A percentile compares a stretch with the other conserved stretches of the same genome.
Conservation (phyloP, 2,797 vertebrate genomes). For the Cossypha caffra region DNA sequence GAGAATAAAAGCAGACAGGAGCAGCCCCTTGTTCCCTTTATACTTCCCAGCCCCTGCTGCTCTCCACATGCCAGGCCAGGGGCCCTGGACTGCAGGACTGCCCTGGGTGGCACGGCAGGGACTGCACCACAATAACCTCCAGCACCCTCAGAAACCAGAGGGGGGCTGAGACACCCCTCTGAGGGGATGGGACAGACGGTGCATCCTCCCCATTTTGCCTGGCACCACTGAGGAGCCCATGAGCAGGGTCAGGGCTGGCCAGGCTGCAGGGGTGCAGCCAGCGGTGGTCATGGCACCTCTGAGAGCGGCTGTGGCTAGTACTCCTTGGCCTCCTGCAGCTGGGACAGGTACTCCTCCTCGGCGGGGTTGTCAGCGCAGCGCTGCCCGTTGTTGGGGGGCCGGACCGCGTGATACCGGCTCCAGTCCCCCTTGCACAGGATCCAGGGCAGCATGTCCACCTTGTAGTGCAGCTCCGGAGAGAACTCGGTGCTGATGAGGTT, state of each 20-base stretch:
- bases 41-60: background rate
- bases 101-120: background rate
- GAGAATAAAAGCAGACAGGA: background rate
- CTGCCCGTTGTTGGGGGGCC: slow-evolving; percentile 90
- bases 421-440: slow-evolving; percentile 96
- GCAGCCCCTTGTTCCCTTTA: background rate
- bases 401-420: slow-evolving; percentile 89
- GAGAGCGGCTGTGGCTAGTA: slow-evolving; percentile 71
- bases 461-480: slow-evolving; percentile 94
- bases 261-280: background rate
- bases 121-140: background rate
- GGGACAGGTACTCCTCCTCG: slow-evolving; percentile 88
- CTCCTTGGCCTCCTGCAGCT: slow-evolving; percentile 91
- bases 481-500: slow-evolving; percentile 94
- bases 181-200: accelerated
- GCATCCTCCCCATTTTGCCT: background rate
- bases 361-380: slow-evolving; percentile 85
- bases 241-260: background rate
- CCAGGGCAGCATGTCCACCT: slow-evolving; percentile 93
- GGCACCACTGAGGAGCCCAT: background rate
- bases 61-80: background rate
- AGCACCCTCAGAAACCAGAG: background rate
- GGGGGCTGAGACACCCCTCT: background rate
- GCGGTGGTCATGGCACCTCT: background rate
- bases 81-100: background rate